A percentile compares a stretch with the other conserved stretches of the same genome.
These are phyloP conservation scores for Tridacna gigas DNA, from an alignment of 2,888 invertebrate genomes.

Conservation along the genomic window DNA sequence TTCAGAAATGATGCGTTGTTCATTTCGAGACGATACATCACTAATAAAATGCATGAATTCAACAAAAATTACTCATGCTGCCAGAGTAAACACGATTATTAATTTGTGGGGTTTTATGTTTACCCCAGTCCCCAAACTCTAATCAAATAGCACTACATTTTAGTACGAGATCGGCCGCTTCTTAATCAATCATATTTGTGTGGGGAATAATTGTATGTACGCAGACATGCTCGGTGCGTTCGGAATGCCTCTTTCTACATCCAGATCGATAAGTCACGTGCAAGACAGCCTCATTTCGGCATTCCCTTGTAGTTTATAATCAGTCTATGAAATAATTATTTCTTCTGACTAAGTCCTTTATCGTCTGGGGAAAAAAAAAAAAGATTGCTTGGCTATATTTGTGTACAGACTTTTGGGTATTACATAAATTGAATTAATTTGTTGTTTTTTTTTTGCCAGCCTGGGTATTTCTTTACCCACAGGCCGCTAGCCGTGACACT, in stretches of 20 bases:
- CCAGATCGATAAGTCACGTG: conserved; percentile 1
- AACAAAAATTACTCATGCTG: conserved; percentile 4
- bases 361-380: too few species aligned
- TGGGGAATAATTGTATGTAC: background rate
- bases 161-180: background rate
- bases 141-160: conserved; percentile 25
- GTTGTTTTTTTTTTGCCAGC: too few species aligned
- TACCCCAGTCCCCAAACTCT: conserved; percentile 2
- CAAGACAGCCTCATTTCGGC: background rate
- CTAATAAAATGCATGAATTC: background rate
- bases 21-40: too few species aligned
- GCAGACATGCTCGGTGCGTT: background rate
- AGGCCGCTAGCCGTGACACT: too few species aligned
- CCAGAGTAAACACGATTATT: conserved; percentile 22
- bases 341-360: background rate
- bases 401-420: too few species aligned
- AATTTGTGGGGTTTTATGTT: conserved; percentile 20
- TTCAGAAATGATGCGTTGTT: too few species aligned
- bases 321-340: background rate
- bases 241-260: background rate
- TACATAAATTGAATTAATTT: too few species aligned
- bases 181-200: conserved; percentile 22
- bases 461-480: too few species aligned
- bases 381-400: too few species aligned
- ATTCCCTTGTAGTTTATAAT: conserved; percentile 1